phyloP scores from a whole-genome alignment of 2,888 invertebrate species.

The Archips crataeganus region DNA sequence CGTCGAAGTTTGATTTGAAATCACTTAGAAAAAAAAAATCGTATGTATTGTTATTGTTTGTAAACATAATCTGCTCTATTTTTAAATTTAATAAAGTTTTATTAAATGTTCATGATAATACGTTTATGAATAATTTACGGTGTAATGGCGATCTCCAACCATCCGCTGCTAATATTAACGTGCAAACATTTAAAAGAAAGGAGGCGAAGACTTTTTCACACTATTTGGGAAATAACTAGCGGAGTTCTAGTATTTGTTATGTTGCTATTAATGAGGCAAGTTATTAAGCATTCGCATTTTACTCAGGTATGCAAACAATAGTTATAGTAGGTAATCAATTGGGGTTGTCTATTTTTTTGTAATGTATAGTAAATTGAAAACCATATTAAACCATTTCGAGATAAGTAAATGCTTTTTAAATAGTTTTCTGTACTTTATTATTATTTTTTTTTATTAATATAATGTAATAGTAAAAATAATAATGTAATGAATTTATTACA shows the following conservation, averaged over 20 bases:
- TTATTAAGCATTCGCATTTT: constrained; percentile 4
- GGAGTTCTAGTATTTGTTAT: constrained; percentile 40
- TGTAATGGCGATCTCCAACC: neutral
- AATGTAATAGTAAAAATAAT: too few species aligned
- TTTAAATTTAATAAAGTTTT: neutral
- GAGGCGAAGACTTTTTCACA: constrained; percentile 21
- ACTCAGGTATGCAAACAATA: neutral
- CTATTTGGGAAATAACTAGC: constrained; percentile 37
- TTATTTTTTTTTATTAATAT: too few species aligned
- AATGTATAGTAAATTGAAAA: too few species aligned
- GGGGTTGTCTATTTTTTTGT: too few species aligned
- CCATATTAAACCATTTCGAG: too few species aligned
- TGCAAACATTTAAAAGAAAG: constrained; percentile 39
- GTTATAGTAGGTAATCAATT: too few species aligned
- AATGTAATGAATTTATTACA: too few species aligned
- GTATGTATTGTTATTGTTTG: neutral
- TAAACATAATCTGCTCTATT: neutral
- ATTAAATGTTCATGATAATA: neutral
- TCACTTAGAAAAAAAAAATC: neutral
- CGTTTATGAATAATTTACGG: neutral
- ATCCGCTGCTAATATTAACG: constrained; percentile 18
- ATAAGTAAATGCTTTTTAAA: too few species aligned
- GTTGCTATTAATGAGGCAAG: constrained; percentile 11
- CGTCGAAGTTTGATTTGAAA: neutral
- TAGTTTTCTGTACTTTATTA: too few species aligned